Evolutionary conservation across 2,113 vertebrate genomes (phyloP).

Genomic region (Ciconia boyciana): DNA sequence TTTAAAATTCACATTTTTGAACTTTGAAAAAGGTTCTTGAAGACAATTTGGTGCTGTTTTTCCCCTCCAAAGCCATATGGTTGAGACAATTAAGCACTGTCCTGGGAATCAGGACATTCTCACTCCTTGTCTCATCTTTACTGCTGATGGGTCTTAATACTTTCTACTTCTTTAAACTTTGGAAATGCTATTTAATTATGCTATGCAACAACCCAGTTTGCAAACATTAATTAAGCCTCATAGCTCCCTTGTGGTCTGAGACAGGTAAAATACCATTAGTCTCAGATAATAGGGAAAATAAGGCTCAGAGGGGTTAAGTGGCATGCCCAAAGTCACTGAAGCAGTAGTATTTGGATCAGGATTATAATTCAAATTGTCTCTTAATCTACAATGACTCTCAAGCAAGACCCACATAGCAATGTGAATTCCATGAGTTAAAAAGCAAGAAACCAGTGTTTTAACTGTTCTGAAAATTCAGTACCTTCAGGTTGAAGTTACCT

Average conservation of each 20-base stretch:
- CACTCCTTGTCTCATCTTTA: conserved; percentile 16
- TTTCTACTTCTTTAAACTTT: conserved; percentile 61
- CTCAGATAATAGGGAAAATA: conserved; percentile 63
- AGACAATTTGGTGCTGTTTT: conserved; percentile 29
- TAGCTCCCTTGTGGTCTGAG: conserved; percentile 59
- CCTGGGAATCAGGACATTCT: conserved; percentile 57
- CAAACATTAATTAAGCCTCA: conserved; percentile 67
- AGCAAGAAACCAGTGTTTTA: background rate
- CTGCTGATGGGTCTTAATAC: conserved; percentile 48
- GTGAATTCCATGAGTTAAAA: background rate
- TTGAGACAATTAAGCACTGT: conserved; percentile 45
- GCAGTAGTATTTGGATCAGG: conserved; percentile 15
- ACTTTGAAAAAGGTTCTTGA: conserved; percentile 46
- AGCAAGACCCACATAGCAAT: background rate
- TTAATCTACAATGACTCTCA: background rate
- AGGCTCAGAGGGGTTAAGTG: conserved; percentile 56
- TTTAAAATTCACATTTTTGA: conserved; percentile 48
- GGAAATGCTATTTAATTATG: conserved; percentile 63
- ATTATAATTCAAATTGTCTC: conserved; percentile 37
- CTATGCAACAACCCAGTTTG: conserved; percentile 58
- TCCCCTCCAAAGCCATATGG: conserved; percentile 49
- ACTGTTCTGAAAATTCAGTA: background rate
- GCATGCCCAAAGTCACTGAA: conserved; percentile 51
- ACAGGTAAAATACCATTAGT: conserved; percentile 62
- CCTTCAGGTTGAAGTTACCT: background rate